These are phyloP conservation scores for Porites rus DNA, from an alignment of 92 coral and sea anemone genomes.

Conservation along the genomic window DNA sequence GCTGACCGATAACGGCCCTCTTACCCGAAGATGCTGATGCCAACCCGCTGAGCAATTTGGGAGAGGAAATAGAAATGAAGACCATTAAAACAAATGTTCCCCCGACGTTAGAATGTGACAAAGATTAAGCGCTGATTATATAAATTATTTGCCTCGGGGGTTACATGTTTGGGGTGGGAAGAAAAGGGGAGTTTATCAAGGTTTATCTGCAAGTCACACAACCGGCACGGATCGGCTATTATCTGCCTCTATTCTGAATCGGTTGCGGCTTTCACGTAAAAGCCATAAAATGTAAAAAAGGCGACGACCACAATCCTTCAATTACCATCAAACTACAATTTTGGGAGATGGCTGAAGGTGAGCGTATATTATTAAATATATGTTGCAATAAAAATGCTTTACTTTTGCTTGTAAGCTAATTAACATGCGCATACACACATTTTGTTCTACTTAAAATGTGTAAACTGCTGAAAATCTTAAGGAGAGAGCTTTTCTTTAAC, in stretches of 20 bases:
- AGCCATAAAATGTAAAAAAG: neutral
- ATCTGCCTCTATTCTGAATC: neutral
- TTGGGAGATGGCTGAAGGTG: conserved; percentile 69
- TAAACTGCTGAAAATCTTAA: no score
- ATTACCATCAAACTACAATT: conserved; percentile 31
- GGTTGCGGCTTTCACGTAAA: conserved; percentile 40
- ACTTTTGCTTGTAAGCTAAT: no score
- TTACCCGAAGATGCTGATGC: conserved; percentile 43
- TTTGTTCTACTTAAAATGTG: no score
- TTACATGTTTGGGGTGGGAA: conserved; percentile 42
- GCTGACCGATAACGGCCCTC: no score
- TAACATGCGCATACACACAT: no score
- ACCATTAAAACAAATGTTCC: conserved; percentile 52
- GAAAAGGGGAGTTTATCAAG: conserved; percentile 52
- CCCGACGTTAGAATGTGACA: neutral
- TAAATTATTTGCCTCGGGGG: conserved; percentile 70
- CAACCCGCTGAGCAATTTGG: conserved; percentile 21
- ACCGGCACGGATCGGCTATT: neutral
- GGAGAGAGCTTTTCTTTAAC: no score
- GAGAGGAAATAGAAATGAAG: conserved; percentile 43
- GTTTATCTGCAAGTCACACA: conserved; percentile 59
- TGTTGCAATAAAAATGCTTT: no score
- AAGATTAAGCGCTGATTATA: neutral
- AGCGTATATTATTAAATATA: conserved; percentile 12
- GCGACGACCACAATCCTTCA: neutral